Evolutionary conservation across 2,888 invertebrate species (phyloP).

Genomic region (Cryptophagus acutangulus): DNA sequence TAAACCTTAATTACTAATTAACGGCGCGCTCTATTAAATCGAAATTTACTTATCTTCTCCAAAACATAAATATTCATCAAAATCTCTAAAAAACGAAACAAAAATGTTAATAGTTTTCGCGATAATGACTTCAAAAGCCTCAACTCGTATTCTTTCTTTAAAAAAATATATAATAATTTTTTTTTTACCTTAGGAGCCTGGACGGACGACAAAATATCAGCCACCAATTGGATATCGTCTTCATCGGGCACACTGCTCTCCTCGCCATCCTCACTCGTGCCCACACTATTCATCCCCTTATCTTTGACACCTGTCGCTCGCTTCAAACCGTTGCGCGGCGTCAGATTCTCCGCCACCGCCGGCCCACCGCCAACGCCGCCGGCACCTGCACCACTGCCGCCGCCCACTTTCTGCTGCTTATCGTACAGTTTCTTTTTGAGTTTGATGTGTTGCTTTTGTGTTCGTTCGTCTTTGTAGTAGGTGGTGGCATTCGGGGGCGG

Average conservation of each 20-base stretch:
- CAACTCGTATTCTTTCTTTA: too few species aligned
- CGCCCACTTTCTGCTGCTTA: conserved; percentile 39
- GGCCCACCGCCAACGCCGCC: too few species aligned
- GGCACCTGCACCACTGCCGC: conserved; percentile 26
- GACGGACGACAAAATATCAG: conserved; percentile 69
- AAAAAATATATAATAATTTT: too few species aligned
- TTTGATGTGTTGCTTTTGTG: conserved; percentile 72
- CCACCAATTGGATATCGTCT: conserved; percentile 64
- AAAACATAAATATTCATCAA: too few species aligned
- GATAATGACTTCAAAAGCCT: too few species aligned
- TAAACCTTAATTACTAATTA: too few species aligned
- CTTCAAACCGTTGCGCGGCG: conserved; percentile 56
- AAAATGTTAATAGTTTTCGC: too few species aligned
- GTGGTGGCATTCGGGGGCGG: conserved; percentile 56
- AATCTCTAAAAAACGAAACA: too few species aligned
- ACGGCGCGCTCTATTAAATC: too few species aligned
- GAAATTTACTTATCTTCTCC: too few species aligned
- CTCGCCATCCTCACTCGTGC: conserved; percentile 77
- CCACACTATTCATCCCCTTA: conserved; percentile 55
- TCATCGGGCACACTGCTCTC: conserved; percentile 71
- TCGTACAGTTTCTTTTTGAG: conserved; percentile 69
- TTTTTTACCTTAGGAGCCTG: conserved; percentile 65
- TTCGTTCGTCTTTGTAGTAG: conserved; percentile 73
- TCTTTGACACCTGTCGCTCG: conserved; percentile 41
- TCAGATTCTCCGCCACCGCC: conserved; percentile 7